Conservation (phyloP, 2,888 invertebrate species). For the Tricholauxania praeusta region DNA sequence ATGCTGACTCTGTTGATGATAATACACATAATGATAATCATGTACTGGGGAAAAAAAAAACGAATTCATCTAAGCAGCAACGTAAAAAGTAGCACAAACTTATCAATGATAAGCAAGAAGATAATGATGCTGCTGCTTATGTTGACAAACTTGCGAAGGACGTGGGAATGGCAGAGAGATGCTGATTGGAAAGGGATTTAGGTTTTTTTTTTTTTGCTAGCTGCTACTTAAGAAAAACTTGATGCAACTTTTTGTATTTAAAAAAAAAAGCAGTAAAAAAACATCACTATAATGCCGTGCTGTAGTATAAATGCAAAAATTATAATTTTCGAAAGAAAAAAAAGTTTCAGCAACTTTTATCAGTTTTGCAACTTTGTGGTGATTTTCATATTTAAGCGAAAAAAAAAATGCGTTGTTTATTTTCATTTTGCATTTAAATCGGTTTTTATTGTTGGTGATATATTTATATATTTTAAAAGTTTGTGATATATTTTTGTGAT, state of each 20-base stretch:
- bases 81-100: neutral
- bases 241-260: neutral
- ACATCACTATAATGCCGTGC: no score
- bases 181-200: slow-evolving; percentile 27
- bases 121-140: neutral
- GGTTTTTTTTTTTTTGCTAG: neutral
- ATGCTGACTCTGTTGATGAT: neutral
- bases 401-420: neutral
- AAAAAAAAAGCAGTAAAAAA: neutral
- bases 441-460: neutral
- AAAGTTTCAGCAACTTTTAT: neutral
- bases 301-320: neutral
- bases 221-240: neutral
- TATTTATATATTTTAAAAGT: neutral
- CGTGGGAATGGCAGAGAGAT: neutral
- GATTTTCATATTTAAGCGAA: slow-evolving; percentile 3
- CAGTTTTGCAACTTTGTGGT: neutral
- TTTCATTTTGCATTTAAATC: neutral
- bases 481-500: neutral
- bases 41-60: no score
- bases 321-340: neutral
- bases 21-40: neutral
- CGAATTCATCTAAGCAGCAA: neutral
- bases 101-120: neutral
- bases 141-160: neutral